Percentiles rank a stretch among this genome's conserved stretches.
Conservation (phyloP, 2,113 vertebrate species). For the Vombatus ursinus region DNA sequence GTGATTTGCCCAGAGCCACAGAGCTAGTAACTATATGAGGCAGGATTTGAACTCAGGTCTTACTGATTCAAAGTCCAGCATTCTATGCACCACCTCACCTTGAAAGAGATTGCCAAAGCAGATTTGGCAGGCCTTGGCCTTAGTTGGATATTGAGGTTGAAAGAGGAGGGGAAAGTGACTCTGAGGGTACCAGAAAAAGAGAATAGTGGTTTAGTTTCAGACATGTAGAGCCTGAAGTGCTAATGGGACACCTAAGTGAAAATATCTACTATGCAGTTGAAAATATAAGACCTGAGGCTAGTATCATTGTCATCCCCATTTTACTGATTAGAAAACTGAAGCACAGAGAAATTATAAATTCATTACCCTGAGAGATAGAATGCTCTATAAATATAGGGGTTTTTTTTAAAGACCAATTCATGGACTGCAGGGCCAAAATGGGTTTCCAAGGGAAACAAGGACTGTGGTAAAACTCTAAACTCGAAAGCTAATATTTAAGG, state of each 20-base stretch:
- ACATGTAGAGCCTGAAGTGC: neutral
- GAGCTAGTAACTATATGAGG: neutral
- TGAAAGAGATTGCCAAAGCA: neutral
- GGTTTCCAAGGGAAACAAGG: neutral
- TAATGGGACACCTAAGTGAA: neutral
- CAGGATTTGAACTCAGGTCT: neutral
- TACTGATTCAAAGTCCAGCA: too few species aligned
- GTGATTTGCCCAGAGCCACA: neutral
- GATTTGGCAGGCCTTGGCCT: neutral
- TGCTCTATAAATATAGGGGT: neutral
- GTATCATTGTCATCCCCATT: neutral
- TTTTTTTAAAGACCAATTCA: neutral
- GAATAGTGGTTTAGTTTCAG: neutral
- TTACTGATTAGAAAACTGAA: conserved; percentile 8
- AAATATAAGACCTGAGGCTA: neutral
- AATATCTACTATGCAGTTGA: neutral
- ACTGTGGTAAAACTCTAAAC: neutral
- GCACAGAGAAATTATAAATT: neutral
- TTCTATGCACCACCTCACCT: neutral
- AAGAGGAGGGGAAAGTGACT: neutral
- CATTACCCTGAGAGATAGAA: neutral
- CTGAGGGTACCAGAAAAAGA: neutral
- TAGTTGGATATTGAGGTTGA: neutral
- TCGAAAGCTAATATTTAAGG: neutral
- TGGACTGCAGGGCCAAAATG: neutral